Evolutionary conservation across 2,888 invertebrate genomes (phyloP).

Genomic region (Abscondita cerata): DNA sequence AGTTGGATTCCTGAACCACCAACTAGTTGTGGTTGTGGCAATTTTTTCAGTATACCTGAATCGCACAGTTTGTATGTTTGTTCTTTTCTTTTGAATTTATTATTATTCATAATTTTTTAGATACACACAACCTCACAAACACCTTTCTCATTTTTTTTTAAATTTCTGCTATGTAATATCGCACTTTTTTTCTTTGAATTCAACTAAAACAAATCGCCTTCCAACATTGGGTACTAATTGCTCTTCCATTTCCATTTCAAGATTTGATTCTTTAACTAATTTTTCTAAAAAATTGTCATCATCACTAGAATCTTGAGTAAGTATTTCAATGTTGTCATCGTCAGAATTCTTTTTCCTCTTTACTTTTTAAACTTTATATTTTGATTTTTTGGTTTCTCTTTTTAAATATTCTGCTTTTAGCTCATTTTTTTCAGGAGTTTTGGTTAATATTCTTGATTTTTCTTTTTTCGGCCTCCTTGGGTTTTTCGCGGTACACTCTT

Average conservation of each 20-base stretch:
- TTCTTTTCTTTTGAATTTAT: not conserved
- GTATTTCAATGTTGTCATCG: not conserved
- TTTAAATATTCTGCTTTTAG: not conserved
- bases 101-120: too few species aligned
- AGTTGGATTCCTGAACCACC: too few species aligned
- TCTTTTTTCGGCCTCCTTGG: not conserved
- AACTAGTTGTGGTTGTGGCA: too few species aligned
- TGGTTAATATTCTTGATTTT: constrained; percentile 1
- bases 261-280: not conserved
- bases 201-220: too few species aligned
- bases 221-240: constrained; percentile 10
- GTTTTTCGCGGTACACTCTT: too few species aligned
- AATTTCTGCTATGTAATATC: too few species aligned
- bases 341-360: not conserved
- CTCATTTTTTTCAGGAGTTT: constrained; percentile 10
- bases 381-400: not conserved
- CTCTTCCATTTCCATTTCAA: constrained; percentile 21
- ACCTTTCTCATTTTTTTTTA: too few species aligned
- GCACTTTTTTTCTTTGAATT: too few species aligned
- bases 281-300: constrained; percentile 1
- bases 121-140: too few species aligned
- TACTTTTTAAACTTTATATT: constrained; percentile 3
- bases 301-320: not conserved
- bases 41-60: too few species aligned
- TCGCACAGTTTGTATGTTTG: not conserved